Evolutionary conservation across 2,113 vertebrate species (phyloP), one percentile per base, ranked within the genome.

Genomic region (Fulica atra): DNA sequence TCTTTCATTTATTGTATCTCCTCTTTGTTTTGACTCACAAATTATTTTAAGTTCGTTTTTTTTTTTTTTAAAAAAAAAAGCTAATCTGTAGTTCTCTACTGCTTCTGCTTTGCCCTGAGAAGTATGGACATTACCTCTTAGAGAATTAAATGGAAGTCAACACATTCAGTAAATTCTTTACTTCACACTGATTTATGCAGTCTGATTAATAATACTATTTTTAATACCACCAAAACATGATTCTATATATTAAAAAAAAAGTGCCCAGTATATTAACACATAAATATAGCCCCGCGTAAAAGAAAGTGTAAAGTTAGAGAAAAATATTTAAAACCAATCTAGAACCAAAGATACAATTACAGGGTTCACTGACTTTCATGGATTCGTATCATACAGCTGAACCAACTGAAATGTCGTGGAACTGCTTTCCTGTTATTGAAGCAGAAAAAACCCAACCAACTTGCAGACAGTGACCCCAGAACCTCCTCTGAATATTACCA

Each of bases 391-490:
- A 84, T 36, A 46, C n/a, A 38, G 24, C 33, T 70, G 63, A 92
- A 74, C 36, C 64, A 94, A 78, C 10, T 18, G 57, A 80, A 76
- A 83, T 13, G 36, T 73, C 64, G 53, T 6, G 51, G 19, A 65
- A 73, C 48, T 54, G 40, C 57, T 80, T 16, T 16, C 29, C 2
- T 31, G 63, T 54, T 48, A 68, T 56, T 63, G 79, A 74, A 86
- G 60, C 26, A 88, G 65, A 68, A 46, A 94, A 94, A 90, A 93
- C 3, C 66, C 21, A 51, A 51, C 50, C 21, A 26, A 92, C 53
- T 81, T 63, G 36, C 93, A 95, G 51, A 86, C 63, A 95, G 38
- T n/a, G 84, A 89, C 88, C 88, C 64, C 53, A 21, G 48, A 48
- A 48, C 48, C 48, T 48, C 48, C 9, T 48, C 23, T 48, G 48